Evolutionary conservation across 2,888 invertebrate genomes (phyloP).

Genomic region (Heliconius charithonia): DNA sequence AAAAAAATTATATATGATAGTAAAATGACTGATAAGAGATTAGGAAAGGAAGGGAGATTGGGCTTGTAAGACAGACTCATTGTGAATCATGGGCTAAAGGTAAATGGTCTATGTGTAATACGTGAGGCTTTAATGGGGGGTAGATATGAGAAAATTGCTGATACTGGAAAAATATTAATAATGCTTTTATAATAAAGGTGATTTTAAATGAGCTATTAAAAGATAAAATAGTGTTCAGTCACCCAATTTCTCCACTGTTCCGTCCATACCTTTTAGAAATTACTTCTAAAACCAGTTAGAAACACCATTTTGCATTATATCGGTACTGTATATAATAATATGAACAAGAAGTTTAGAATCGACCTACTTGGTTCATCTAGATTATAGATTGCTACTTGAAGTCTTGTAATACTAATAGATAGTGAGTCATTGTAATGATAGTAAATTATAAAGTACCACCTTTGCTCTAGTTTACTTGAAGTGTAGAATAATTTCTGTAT

Average conservation of each 20-base stretch:
- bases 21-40: background rate
- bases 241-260: background rate
- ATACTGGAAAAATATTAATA: no score
- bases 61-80: no score
- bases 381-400: constrained; percentile 28
- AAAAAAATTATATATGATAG: background rate
- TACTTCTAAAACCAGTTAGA: background rate
- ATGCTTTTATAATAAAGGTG: no score
- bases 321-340: constrained; percentile 8
- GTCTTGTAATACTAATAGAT: constrained; percentile 2
- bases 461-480: background rate
- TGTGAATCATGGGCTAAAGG: no score
- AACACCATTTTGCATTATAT: background rate
- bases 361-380: constrained; percentile 23
- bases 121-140: no score
- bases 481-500: background rate
- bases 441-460: constrained; percentile 20
- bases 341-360: constrained; percentile 5
- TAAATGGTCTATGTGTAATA: no score
- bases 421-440: constrained; percentile 29
- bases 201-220: background rate
- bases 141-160: no score
- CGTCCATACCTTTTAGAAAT: background rate
- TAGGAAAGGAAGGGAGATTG: background rate
- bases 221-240: constrained; percentile 8